These are phyloP conservation scores for Clitarchus hookeri DNA, from an alignment of 2,888 invertebrate species.

Conservation along the genomic window DNA sequence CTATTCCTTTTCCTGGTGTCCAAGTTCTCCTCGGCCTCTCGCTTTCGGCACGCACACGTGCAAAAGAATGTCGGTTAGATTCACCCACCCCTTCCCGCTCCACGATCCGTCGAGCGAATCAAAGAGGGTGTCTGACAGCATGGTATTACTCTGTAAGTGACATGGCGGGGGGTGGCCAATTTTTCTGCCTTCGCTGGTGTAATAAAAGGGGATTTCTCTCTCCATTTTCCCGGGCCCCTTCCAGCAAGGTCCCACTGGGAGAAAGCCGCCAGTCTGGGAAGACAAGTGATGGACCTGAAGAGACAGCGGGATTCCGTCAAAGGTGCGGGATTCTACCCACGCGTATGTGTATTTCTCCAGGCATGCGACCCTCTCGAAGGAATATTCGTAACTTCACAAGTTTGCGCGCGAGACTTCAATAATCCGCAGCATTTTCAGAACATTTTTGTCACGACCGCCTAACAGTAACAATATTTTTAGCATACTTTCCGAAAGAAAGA, in stretches of 20 bases:
- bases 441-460: too few relatives aligned
- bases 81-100: neutral
- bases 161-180: neutral
- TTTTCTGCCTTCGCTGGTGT: neutral
- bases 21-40: too few relatives aligned
- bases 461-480: too few relatives aligned
- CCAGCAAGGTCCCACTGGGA: neutral
- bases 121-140: neutral
- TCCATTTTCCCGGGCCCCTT: neutral
- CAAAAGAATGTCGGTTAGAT: too few relatives aligned
- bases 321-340: neutral
- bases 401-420: too few relatives aligned
- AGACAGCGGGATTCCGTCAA: neutral
- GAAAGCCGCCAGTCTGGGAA: neutral
- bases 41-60: too few relatives aligned
- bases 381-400: too few relatives aligned
- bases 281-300: neutral
- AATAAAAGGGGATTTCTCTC: constrained; percentile 14
- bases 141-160: constrained; percentile 5
- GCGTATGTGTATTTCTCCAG: neutral
- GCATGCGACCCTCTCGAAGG: too few relatives aligned
- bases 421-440: too few relatives aligned
- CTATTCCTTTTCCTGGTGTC: too few relatives aligned
- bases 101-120: neutral
- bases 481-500: too few relatives aligned